Base-by-base conservation (phyloP, 2,797 vertebrate genomes). In the Limosa lapponica region DNA sequence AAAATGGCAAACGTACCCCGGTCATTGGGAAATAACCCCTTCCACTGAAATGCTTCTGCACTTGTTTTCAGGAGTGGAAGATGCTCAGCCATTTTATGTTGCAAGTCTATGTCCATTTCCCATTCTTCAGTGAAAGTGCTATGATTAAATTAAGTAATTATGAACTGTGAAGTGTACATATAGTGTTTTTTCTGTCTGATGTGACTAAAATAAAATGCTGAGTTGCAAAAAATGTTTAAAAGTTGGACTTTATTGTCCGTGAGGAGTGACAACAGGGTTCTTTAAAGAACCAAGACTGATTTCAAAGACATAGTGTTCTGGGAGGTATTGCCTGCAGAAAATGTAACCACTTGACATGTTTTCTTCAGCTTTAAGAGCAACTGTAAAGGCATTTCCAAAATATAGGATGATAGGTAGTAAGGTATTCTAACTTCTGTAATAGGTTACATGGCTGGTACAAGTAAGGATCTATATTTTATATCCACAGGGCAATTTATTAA, bases 311-410 rank as follows among this genome's bases (percentile, higher is more conserved):
- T 4, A 27, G 13, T 59, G 25, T 86, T 85, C 36, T 71, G 51
- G 69, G 30, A 90, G 39, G 32, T 43, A 13, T 1, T 70, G 5
- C 27, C 19, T 82, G 32, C 43, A 73, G 57, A 55, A 86, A 52
- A 59, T 41, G 19, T 78, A 64, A 25, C 52, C 19, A 30, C 0
- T 0, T 59, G 48, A n/a, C 8, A 3, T 37, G 0, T 30, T 57
- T 52, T 57, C 82, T 82, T 71, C 22, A 2, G 22, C 22, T 73
- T 32, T 85, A 66, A 70, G 24, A 64, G 7, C 13, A 34, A 23
- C 43, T 80, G 2, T 71, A 62, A 70, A 74, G 27, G 5, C 17
- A 43, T 87, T 79, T 69, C 41, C 11, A 28, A 37, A 78, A 57
- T 75, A 16, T 0, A 52, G 43, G 20, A 16, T 62, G 39, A 2